Evolutionary conservation across 1,140 invertebrate species (phyloP).

Genomic region (Neodiprion virginianus): DNA sequence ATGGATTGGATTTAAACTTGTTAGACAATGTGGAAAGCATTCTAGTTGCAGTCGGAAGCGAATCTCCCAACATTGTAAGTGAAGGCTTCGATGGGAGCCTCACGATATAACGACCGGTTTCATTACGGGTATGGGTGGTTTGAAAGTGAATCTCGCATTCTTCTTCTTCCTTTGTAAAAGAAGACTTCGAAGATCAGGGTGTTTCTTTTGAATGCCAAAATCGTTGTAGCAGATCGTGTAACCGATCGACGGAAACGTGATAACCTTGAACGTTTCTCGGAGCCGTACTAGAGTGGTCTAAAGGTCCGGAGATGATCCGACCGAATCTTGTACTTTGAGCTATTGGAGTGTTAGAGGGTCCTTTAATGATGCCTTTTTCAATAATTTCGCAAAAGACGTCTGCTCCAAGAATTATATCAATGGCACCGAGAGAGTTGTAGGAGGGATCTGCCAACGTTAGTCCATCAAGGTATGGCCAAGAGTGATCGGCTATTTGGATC

Average conservation of each 20-base stretch:
- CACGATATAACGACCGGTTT: constrained; percentile 11
- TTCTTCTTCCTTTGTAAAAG: neutral
- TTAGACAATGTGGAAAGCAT: neutral
- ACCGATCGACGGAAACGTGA: neutral
- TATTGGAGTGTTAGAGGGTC: constrained; percentile 3
- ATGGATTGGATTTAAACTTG: neutral
- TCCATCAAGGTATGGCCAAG: constrained; percentile 10
- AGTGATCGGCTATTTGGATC: neutral
- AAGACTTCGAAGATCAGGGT: neutral
- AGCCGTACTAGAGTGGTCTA: neutral
- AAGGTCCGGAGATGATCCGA: constrained; percentile 17
- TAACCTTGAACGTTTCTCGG: neutral
- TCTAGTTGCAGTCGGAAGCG: neutral
- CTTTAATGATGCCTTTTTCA: constrained; percentile 9
- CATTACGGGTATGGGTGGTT: constrained; percentile 8
- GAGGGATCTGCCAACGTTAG: constrained; percentile 24
- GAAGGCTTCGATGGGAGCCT: neutral
- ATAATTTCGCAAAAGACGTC: constrained; percentile 24
- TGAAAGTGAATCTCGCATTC: constrained; percentile 15
- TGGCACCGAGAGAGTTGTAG: constrained; percentile 2
- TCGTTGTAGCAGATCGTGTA: constrained; percentile 1
- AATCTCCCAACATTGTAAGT: neutral
- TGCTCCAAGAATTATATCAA: constrained; percentile 28
- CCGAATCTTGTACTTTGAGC: constrained; percentile 17
- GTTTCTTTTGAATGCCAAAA: constrained; percentile 20